phyloP scores from a whole-genome alignment of 2,888 invertebrate species.

The Tupiocoris notatus region DNA sequence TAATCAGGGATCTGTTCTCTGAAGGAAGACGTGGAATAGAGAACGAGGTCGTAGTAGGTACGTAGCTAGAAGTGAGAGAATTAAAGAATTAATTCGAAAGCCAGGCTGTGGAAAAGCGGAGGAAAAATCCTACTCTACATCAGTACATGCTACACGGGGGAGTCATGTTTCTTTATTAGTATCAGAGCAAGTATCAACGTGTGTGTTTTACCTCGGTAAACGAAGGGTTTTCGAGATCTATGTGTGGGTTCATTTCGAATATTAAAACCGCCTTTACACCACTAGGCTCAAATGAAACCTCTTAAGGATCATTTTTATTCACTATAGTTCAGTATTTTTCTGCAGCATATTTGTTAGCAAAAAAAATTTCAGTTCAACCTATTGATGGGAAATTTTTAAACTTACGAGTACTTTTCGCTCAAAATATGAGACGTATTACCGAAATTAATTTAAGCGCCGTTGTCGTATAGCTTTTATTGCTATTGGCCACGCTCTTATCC shows the following conservation, averaged over 20 bases:
- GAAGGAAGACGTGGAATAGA: not conserved
- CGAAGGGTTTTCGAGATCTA: conserved; percentile 2
- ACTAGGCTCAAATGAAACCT: too few species aligned
- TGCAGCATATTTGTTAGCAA: too few species aligned
- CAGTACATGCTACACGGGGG: not conserved
- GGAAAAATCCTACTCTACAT: not conserved
- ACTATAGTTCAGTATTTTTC: too few species aligned
- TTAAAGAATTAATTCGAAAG: conserved; percentile 13
- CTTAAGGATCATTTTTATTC: too few species aligned
- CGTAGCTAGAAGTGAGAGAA: not conserved
- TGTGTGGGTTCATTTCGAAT: conserved; percentile 1
- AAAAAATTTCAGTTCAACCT: too few species aligned
- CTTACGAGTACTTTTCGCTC: too few species aligned
- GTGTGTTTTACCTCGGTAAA: not conserved
- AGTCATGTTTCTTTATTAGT: conserved; percentile 12
- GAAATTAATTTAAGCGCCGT: too few species aligned
- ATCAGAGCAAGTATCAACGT: conserved; percentile 9
- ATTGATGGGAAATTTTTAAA: too few species aligned
- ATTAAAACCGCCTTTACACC: not conserved
- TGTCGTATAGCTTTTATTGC: too few species aligned
- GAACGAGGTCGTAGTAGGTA: not conserved
- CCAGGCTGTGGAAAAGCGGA: conserved; percentile 20
- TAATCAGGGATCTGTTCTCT: not conserved
- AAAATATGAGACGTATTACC: too few species aligned
- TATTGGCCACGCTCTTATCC: too few species aligned